A percentile compares a stretch with the other conserved stretches of the same genome.
Conservation (phyloP, 2,888 invertebrate genomes). For the Xestia ashworthii region DNA sequence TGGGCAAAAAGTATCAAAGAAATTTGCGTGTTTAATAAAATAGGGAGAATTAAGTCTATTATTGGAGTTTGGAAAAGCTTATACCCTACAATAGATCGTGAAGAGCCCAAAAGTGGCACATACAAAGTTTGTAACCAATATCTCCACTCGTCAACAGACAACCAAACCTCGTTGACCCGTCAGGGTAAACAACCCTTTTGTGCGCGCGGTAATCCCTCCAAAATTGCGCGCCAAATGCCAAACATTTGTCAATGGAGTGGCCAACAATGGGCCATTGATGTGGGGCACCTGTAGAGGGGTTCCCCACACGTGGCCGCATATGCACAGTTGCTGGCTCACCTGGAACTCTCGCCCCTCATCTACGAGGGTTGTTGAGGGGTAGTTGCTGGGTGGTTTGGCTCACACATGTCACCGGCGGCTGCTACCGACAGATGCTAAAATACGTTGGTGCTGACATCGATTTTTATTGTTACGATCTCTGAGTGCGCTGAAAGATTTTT, state of each 20-base stretch:
- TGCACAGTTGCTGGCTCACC: constrained; percentile 83
- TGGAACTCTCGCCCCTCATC: constrained; percentile 87
- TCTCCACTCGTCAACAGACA: constrained; percentile 53
- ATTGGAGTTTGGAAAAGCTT: constrained; percentile 5
- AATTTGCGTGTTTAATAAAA: constrained; percentile 24
- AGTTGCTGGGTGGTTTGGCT: constrained; percentile 77
- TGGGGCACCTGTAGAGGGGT: constrained; percentile 87
- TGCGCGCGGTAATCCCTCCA: constrained; percentile 76
- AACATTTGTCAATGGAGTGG: constrained; percentile 85
- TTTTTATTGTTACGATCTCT: constrained; percentile 78
- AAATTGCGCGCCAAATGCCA: constrained; percentile 86
- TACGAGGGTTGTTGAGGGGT: constrained; percentile 72
- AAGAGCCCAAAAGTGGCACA: constrained; percentile 39
- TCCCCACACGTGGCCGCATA: constrained; percentile 88
- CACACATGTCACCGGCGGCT: constrained; percentile 88
- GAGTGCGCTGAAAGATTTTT: constrained; percentile 59
- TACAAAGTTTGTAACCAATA: constrained; percentile 53
- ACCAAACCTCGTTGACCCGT: constrained; percentile 67
- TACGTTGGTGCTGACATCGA: constrained; percentile 87
- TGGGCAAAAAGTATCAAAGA: constrained; percentile 4
- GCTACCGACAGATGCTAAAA: constrained; percentile 90
- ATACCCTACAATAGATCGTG: constrained; percentile 15
- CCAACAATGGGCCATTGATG: constrained; percentile 85
- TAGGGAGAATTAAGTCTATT: not conserved
- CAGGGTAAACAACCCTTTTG: constrained; percentile 81